These are phyloP conservation scores for Diachasmimorpha longicaudata DNA, from an alignment of 1,140 invertebrate species.

Conservation along the genomic window DNA sequence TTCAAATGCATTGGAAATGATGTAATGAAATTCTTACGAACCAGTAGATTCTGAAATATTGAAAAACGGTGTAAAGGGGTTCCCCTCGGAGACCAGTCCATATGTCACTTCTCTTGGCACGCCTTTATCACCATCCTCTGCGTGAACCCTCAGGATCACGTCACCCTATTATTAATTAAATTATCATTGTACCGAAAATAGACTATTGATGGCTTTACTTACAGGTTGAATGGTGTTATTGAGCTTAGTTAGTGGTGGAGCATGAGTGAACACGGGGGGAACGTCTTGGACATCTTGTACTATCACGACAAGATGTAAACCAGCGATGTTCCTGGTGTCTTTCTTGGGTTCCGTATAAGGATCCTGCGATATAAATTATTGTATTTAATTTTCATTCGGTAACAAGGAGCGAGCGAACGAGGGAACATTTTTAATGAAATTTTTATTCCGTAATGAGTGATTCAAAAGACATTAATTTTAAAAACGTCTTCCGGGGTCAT, in stretches of 20 bases:
- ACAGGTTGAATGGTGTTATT: slow-evolving; percentile 56
- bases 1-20: no score
- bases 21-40: slow-evolving; percentile 58
- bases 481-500: no score
- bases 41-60: slow-evolving; percentile 82
- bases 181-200: slow-evolving; percentile 7
- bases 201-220: slow-evolving; percentile 26
- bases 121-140: slow-evolving; percentile 89
- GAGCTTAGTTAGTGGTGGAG: slow-evolving; percentile 77
- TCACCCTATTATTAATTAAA: slow-evolving; percentile 63
- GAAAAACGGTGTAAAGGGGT: slow-evolving; percentile 83
- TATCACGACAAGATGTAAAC: slow-evolving; percentile 78
- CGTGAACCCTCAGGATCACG: slow-evolving; percentile 73
- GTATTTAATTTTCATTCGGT: slow-evolving; percentile 14
- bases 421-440: no score
- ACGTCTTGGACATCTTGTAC: slow-evolving; percentile 87
- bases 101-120: slow-evolving; percentile 82
- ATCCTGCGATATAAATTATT: slow-evolving; percentile 66
- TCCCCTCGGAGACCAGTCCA: slow-evolving; percentile 80
- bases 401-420: slow-evolving; percentile 9
- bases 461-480: no score
- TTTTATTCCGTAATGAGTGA: no score
- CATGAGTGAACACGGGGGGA: slow-evolving; percentile 81
- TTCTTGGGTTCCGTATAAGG: slow-evolving; percentile 80
- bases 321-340: slow-evolving; percentile 85